A percentile compares a stretch with the other conserved stretches of the same genome.
Conservation (phyloP, 2,797 vertebrate species). For the Poeciliopsis gracilis region DNA sequence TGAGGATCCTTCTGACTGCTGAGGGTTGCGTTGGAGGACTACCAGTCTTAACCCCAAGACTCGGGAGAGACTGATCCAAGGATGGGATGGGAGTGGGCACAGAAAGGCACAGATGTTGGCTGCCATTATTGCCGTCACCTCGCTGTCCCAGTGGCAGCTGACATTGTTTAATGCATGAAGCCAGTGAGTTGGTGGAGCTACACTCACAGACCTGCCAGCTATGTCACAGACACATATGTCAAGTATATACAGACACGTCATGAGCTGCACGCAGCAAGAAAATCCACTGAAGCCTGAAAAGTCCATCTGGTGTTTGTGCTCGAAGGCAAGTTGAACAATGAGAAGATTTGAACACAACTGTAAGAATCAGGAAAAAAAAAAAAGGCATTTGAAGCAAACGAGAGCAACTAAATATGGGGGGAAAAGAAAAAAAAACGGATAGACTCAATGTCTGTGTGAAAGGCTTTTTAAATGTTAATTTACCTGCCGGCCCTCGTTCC, state of each 20-base stretch:
- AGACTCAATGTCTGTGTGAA: background rate
- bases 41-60: constrained; percentile 29
- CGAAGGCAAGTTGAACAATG: constrained; percentile 16
- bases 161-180: constrained; percentile 67
- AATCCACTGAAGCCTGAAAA: constrained; percentile 54
- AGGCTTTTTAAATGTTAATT: constrained; percentile 3
- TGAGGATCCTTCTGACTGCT: constrained; percentile 72
- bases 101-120: constrained; percentile 73
- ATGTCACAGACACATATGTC: constrained; percentile 67
- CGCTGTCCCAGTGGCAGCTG: constrained; percentile 66
- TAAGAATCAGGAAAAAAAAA: constrained; percentile 4
- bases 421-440: background rate
- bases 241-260: constrained; percentile 50
- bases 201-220: constrained; percentile 44
- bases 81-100: constrained; percentile 38
- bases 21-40: constrained; percentile 16
- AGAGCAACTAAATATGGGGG: background rate
- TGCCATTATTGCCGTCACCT: constrained; percentile 69
- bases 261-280: constrained; percentile 40
- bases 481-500: constrained; percentile 93
- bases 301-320: constrained; percentile 20
- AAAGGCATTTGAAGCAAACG: background rate
- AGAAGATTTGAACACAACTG: constrained; percentile 13
- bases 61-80: constrained; percentile 50
- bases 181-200: constrained; percentile 4